Conservation (phyloP, 2,113 vertebrate genomes). For the Capreolus pygargus region DNA sequence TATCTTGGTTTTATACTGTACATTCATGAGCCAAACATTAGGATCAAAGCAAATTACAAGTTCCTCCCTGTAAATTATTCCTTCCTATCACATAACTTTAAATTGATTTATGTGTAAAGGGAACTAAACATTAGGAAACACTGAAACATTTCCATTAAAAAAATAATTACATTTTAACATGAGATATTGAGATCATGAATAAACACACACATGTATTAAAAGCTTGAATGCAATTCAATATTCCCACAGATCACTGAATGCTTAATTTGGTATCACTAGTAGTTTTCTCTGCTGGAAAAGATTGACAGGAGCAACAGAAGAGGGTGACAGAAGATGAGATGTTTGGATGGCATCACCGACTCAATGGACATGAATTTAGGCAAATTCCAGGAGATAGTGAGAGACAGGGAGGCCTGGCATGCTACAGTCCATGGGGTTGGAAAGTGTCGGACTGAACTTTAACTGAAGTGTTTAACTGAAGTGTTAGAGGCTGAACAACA, state of each 20-base stretch:
- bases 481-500: background rate
- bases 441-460: background rate
- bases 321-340: background rate
- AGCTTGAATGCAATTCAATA: background rate
- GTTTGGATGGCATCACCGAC: background rate
- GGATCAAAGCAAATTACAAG: slow-evolving; percentile 20
- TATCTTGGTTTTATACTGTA: background rate
- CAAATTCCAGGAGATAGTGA: background rate
- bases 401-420: background rate
- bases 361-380: background rate
- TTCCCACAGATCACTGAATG: background rate
- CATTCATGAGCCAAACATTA: background rate
- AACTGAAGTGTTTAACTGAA: no score
- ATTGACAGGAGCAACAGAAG: background rate
- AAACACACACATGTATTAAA: background rate
- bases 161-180: slow-evolving; percentile 12
- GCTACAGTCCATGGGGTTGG: background rate
- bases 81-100: background rate
- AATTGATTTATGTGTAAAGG: background rate
- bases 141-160: background rate
- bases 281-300: background rate
- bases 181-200: background rate
- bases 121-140: background rate
- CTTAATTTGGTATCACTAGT: background rate
- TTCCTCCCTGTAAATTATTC: background rate